phyloP scores from a whole-genome alignment of 2,797 vertebrate genomes.

The Tarsius wallacei region DNA sequence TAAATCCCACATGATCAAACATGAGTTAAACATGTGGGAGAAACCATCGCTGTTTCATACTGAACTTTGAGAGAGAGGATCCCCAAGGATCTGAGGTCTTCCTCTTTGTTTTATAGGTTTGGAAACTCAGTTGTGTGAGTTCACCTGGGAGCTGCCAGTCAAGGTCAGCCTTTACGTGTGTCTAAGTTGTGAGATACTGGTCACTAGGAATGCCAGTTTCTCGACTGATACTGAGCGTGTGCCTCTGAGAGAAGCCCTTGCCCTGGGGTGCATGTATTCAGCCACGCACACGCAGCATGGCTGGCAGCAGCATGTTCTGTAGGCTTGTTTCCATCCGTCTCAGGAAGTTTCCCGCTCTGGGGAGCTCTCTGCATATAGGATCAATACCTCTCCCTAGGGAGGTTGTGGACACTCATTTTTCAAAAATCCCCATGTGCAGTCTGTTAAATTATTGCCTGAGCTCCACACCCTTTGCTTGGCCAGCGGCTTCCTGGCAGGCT shows the following conservation, averaged over 20 bases:
- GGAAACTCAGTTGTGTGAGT: background rate
- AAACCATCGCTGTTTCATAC: background rate
- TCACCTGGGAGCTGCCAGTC: background rate
- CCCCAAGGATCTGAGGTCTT: background rate
- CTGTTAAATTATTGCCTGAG: background rate
- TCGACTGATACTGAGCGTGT: background rate
- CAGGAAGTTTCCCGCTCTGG: background rate
- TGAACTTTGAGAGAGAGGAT: background rate
- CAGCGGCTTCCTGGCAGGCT: no score
- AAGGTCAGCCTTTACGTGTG: background rate
- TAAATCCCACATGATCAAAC: background rate
- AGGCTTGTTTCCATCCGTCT: background rate
- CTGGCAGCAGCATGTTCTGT: accelerated
- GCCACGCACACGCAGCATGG: background rate
- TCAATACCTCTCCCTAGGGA: background rate
- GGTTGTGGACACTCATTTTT: constrained; percentile 13
- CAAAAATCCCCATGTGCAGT: background rate
- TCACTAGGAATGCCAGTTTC: background rate
- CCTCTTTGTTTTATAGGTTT: background rate
- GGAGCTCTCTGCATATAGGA: background rate
- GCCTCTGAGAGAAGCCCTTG: no score
- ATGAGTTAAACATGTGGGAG: background rate
- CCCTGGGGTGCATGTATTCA: accelerated
- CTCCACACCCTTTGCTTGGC: background rate
- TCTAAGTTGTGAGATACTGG: no score